phyloP scores from a whole-genome alignment of 2,888 invertebrate species.

The Blomia tropicalis region DNA sequence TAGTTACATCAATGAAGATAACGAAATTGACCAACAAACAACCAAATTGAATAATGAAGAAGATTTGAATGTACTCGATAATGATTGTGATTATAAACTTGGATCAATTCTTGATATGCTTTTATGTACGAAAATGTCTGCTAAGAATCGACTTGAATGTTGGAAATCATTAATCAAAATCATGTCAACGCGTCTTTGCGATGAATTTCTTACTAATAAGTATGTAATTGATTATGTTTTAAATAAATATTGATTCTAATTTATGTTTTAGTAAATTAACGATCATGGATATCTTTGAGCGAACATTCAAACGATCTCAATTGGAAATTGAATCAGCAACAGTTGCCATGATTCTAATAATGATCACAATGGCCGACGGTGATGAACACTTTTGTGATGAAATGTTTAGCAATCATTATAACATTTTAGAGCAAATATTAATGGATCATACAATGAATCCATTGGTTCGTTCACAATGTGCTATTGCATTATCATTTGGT shows the following conservation, averaged over 20 bases:
- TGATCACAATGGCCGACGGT: conserved; percentile 55
- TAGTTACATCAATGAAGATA: too few relatives aligned
- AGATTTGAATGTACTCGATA: background rate
- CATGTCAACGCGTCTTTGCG: conserved; percentile 59
- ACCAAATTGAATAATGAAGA: background rate
- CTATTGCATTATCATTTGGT: conserved; percentile 60
- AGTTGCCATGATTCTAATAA: conserved; percentile 57
- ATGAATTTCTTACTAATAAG: conserved; percentile 57
- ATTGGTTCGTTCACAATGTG: conserved; percentile 59
- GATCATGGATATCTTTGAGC: conserved; percentile 62
- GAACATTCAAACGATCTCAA: conserved; percentile 59
- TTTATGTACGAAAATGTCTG: background rate
- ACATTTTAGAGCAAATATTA: conserved; percentile 52
- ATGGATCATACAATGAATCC: conserved; percentile 59
- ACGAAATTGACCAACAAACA: too few relatives aligned
- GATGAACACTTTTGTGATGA: conserved; percentile 47
- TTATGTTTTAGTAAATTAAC: conserved; percentile 34
- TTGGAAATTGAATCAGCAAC: conserved; percentile 69
- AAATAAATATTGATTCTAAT: background rate
- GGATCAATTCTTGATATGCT: background rate
- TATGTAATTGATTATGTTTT: conserved; percentile 32
- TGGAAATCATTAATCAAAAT: conserved; percentile 55
- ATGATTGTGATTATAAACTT: background rate
- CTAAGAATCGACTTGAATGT: conserved; percentile 46
- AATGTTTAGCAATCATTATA: conserved; percentile 53